Conservation (phyloP, 2,113 vertebrate species). For the Cacatua alba region DNA sequence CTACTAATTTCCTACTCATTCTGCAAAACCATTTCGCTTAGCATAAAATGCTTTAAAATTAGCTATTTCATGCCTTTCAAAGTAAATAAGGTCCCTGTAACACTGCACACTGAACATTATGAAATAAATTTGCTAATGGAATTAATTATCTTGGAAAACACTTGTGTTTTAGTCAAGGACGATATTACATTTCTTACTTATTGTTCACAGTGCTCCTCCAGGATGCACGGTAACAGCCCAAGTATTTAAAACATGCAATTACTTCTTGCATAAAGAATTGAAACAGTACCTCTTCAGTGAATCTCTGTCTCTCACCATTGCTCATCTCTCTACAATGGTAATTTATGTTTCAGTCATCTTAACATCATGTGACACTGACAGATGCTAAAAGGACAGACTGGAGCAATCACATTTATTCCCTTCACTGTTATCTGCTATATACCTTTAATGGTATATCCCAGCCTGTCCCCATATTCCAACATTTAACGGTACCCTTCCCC, state of each 20-base stretch:
- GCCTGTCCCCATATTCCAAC: not conserved
- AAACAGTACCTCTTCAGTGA: not conserved
- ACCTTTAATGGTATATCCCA: not conserved
- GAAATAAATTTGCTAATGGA: not conserved
- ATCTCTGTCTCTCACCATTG: not conserved
- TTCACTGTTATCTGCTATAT: not conserved
- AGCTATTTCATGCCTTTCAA: not conserved
- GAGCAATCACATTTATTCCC: not conserved
- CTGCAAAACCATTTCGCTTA: not conserved
- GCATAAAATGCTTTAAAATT: not conserved
- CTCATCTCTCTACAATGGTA: not conserved
- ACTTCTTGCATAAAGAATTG: not conserved
- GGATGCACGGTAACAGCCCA: not conserved
- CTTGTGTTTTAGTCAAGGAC: not conserved
- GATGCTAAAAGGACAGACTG: not conserved
- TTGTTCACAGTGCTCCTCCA: not conserved
- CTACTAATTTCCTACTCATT: not conserved
- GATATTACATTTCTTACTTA: not conserved
- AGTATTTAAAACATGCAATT: not conserved
- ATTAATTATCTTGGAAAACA: not conserved
- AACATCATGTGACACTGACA: not conserved
- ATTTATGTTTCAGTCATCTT: not conserved
- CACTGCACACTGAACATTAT: not conserved
- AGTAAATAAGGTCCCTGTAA: not conserved
- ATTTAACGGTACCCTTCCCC: not conserved